Evolutionary conservation across 2,113 vertebrate species (phyloP).

Genomic region (Capreolus pygargus): DNA sequence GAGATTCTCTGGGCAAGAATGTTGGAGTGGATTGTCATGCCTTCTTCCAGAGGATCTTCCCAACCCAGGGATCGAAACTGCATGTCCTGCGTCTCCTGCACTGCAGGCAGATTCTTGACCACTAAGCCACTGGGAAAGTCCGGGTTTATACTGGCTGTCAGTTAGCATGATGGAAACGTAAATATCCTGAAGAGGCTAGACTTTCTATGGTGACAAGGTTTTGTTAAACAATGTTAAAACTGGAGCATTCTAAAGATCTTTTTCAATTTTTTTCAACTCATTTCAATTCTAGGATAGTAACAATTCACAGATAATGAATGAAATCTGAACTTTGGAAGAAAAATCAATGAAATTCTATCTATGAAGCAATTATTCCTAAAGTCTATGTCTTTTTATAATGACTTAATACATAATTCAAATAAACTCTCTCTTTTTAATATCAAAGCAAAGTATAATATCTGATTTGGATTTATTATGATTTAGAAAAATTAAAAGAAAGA

Average conservation of each 20-base stretch:
- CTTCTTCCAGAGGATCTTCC: neutral
- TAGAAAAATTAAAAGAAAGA: constrained; percentile 3
- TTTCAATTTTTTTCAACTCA: constrained; percentile 9
- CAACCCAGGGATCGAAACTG: neutral
- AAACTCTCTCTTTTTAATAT: constrained; percentile 12
- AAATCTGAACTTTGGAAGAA: constrained; percentile 21
- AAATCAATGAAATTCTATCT: constrained; percentile 29
- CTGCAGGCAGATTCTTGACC: neutral
- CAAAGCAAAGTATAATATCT: constrained; percentile 19
- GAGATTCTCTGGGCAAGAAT: neutral
- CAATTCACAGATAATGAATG: constrained; percentile 29
- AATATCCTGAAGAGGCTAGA: neutral
- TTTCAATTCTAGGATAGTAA: constrained; percentile 37
- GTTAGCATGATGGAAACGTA: neutral
- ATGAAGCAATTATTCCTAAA: constrained; percentile 12
- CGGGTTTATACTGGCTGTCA: neutral
- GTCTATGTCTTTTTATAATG: constrained; percentile 2
- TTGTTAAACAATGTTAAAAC: constrained; percentile 22
- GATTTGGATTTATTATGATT: neutral
- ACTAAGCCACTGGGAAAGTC: neutral
- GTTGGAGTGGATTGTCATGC: neutral
- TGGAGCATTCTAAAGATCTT: neutral
- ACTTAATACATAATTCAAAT: neutral
- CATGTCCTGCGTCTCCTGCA: neutral
- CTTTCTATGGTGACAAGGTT: neutral